These are phyloP conservation scores for Tetrax tetrax DNA, from an alignment of 2,113 vertebrate genomes.

Conservation along the genomic window DNA sequence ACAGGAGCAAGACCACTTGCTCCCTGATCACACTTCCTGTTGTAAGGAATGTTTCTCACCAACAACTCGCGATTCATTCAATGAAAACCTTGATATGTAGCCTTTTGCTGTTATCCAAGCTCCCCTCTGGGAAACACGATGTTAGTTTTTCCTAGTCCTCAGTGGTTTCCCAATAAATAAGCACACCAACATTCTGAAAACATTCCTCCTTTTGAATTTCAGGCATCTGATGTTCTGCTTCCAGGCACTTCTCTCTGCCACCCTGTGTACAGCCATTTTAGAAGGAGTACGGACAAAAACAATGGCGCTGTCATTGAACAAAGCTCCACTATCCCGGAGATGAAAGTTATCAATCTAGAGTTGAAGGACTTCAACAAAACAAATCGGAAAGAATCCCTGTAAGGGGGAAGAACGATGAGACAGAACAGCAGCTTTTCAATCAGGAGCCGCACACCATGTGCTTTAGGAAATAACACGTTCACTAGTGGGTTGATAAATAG, in stretches of 20 bases:
- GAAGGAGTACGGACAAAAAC: conserved; percentile 51
- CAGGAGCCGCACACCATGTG: not conserved
- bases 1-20: not conserved
- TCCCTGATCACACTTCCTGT: not conserved
- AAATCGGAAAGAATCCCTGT: conserved; percentile 44
- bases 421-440: conserved; percentile 57
- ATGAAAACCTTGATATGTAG: not conserved
- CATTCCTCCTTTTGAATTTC: conserved; percentile 40
- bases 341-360: conserved; percentile 59
- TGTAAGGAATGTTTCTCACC: not conserved
- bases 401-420: conserved; percentile 57
- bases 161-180: conserved; percentile 14
- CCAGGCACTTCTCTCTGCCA: not conserved
- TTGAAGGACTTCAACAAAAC: conserved; percentile 71
- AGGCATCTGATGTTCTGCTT: conserved; percentile 24
- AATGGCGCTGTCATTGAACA: not conserved
- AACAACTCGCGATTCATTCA: not conserved
- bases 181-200: not conserved
- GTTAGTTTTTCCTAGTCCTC: not conserved
- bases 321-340: conserved; percentile 9
- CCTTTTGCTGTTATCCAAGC: not conserved
- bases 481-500: conserved; percentile 38
- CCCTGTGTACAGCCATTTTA: conserved; percentile 50
- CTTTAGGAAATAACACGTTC: conserved; percentile 64
- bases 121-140: not conserved